A percentile compares a stretch with the other conserved stretches of the same genome.
These are phyloP conservation scores for Bilobella aurantiaca DNA, from an alignment of 1,140 invertebrate species.

Conservation along the genomic window DNA sequence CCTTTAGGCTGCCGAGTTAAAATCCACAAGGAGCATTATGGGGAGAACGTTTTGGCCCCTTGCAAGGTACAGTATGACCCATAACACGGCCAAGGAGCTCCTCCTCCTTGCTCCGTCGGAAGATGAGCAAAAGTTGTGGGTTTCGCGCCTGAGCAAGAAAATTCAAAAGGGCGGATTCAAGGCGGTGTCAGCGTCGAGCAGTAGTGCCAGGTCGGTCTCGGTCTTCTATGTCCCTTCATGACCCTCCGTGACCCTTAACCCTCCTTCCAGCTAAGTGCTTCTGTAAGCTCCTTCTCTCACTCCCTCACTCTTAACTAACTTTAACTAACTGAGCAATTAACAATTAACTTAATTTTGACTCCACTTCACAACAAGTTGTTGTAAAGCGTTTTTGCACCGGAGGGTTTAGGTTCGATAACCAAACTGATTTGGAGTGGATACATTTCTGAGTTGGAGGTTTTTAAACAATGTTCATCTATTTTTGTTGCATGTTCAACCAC, in stretches of 20 bases:
- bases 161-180: slow-evolving; percentile 90
- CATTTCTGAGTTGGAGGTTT: no score
- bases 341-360: no score
- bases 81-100: slow-evolving; percentile 80
- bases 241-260: neutral
- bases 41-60: slow-evolving; percentile 64
- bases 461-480: no score
- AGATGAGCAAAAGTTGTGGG: slow-evolving; percentile 88
- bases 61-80: slow-evolving; percentile 91
- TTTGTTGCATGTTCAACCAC: no score
- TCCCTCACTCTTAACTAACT: no score
- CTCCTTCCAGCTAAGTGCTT: neutral
- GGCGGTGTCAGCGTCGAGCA: slow-evolving; percentile 43
- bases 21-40: slow-evolving; percentile 90
- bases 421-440: no score
- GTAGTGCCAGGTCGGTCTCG: no score
- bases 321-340: no score
- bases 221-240: slow-evolving; percentile 24
- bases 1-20: slow-evolving; percentile 92
- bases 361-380: no score
- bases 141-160: slow-evolving; percentile 75
- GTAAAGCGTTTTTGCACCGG: no score
- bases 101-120: slow-evolving; percentile 68
- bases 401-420: no score
- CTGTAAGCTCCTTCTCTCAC: no score